Evolutionary conservation across 2,888 invertebrate species (phyloP).

Genomic region (Andrena haemorrhoa): DNA sequence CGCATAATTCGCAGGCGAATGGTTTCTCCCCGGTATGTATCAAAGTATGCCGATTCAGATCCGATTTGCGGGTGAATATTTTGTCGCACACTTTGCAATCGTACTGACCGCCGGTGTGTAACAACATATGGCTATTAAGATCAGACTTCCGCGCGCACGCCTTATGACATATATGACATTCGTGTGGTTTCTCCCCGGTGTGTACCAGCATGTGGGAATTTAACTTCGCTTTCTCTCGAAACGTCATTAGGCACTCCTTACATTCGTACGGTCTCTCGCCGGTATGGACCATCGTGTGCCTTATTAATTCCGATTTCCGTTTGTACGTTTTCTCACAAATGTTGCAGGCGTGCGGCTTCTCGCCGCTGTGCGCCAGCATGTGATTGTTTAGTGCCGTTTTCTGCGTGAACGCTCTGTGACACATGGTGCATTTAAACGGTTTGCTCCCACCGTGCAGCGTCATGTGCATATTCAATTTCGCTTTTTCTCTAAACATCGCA

Average conservation of each 20-base stretch:
- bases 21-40: constrained; percentile 83
- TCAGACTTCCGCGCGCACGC: constrained; percentile 83
- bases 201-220: constrained; percentile 83
- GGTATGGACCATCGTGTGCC: constrained; percentile 83
- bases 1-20: constrained; percentile 80
- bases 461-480: constrained; percentile 76
- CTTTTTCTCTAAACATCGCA: constrained; percentile 77
- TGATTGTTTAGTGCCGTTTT: constrained; percentile 82
- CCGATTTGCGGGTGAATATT: constrained; percentile 82
- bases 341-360: constrained; percentile 81
- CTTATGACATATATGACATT: constrained; percentile 82
- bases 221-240: constrained; percentile 81
- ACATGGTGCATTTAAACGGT: constrained; percentile 80
- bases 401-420: constrained; percentile 79
- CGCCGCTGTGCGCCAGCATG: constrained; percentile 81
- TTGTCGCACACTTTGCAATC: constrained; percentile 83
- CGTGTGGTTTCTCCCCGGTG: constrained; percentile 82
- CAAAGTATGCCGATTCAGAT: constrained; percentile 81
- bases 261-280: constrained; percentile 83
- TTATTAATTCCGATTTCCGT: constrained; percentile 81
- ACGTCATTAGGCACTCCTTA: constrained; percentile 83
- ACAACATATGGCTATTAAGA: constrained; percentile 82
- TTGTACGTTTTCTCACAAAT: constrained; percentile 83
- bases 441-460: constrained; percentile 75
- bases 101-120: constrained; percentile 83